A percentile compares a stretch with the other conserved stretches of the same genome.
Evolutionary conservation across 2,888 invertebrate genomes (phyloP).

Genomic region (Drosophila fungiperda): DNA sequence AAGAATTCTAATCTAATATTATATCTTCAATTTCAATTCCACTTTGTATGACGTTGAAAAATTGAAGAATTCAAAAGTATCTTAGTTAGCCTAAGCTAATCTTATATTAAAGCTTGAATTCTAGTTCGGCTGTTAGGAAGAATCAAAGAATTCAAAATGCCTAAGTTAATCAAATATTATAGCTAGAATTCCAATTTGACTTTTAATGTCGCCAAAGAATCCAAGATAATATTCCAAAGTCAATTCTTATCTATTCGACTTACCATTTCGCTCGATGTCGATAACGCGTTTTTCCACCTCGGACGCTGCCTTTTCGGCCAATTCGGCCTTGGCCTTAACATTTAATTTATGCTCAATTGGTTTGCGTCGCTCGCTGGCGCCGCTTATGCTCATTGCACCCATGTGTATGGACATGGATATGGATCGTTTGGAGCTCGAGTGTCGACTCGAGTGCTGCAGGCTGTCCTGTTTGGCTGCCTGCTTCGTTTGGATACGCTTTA

Average conservation of each 20-base stretch:
- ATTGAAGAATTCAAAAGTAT: too few relatives aligned
- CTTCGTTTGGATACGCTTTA: constrained; percentile 45
- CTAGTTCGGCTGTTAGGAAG: too few relatives aligned
- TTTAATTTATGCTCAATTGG: constrained; percentile 74
- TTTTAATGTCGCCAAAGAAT: neutral
- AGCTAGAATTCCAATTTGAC: neutral
- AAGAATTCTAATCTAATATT: too few relatives aligned
- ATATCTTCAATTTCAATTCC: too few relatives aligned
- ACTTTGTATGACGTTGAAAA: too few relatives aligned
- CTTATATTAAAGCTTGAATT: too few relatives aligned
- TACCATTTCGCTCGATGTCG: constrained; percentile 71
- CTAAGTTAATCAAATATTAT: neutral
- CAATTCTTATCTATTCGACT: neutral
- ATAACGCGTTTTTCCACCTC: constrained; percentile 76
- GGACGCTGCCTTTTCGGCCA: constrained; percentile 79
- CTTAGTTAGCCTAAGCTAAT: too few relatives aligned
- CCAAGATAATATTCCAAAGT: neutral
- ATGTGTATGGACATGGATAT: constrained; percentile 51
- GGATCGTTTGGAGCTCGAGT: constrained; percentile 64
- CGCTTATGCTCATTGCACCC: constrained; percentile 3
- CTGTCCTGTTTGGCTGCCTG: constrained; percentile 13
- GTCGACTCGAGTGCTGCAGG: constrained; percentile 50
- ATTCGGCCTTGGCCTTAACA: constrained; percentile 80
- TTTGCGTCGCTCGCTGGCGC: constrained; percentile 44
- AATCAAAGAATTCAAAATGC: neutral